Percentiles rank a stretch among this genome's conserved stretches.
phyloP scores from a whole-genome alignment of 1,140 invertebrate genomes.

The Stegodyphus dumicola region DNA sequence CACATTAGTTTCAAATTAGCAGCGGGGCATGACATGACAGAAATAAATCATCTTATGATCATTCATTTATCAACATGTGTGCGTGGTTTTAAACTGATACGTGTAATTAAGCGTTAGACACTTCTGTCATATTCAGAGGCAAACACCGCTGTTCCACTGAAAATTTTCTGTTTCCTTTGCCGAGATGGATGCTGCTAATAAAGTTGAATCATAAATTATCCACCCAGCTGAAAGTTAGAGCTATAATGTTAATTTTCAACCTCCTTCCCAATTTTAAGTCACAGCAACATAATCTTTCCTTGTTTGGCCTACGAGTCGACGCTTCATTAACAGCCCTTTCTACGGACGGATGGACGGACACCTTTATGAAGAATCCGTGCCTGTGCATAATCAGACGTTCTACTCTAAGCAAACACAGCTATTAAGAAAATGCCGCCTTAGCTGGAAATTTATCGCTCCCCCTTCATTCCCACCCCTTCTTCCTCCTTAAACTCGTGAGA shows the following conservation, averaged over 20 bases:
- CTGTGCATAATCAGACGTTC: slow-evolving; percentile 23
- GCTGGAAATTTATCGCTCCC: neutral
- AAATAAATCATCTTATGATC: no score
- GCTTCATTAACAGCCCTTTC: slow-evolving; percentile 14
- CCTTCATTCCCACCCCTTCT: neutral
- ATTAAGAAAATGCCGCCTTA: no score
- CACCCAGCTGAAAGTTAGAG: neutral
- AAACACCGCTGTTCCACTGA: no score
- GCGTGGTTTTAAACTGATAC: no score
- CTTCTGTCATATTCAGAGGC: no score
- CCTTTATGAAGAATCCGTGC: slow-evolving; percentile 34
- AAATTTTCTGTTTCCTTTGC: neutral
- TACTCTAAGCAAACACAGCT: neutral
- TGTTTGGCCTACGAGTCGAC: neutral
- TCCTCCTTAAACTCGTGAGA: neutral
- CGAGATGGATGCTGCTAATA: neutral
- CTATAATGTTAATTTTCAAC: neutral
- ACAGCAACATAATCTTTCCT: neutral
- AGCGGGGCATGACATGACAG: no score
- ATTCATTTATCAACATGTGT: no score
- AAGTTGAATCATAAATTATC: neutral
- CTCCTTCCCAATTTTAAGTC: neutral
- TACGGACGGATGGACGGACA: slow-evolving; percentile 9
- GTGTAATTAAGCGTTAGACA: no score
- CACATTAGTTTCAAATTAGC: no score